Base-by-base conservation (phyloP, 2,888 invertebrate genomes). In the Dryococelus australis region DNA sequence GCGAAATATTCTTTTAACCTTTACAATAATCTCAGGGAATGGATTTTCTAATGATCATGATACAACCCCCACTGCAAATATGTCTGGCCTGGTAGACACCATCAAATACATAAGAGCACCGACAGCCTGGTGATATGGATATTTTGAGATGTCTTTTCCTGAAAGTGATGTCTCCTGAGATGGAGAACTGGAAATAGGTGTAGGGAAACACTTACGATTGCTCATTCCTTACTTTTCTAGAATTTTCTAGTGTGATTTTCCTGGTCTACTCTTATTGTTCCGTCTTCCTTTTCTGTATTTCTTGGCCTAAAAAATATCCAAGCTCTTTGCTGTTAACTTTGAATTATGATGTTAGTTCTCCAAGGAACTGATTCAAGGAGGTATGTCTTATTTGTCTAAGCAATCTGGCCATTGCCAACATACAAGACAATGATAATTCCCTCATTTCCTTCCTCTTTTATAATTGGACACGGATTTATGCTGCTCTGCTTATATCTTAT, bases 401-500 rank as follows among this genome's bases (percentile, higher is more conserved):
- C n/a, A 26, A 79, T 27, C 13, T 1, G 27, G 8, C 79, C 16
- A 24, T 79, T 10, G 8, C 9, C 79, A n/a, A 79, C 79, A 79
- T 79, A 27, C 79, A 79, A 79, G n/a, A 27, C 79, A n/a, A 79
- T 27, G 1, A 79, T 26, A 6, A 24, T 79, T 26, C 20, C 9
- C 1, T 24, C 9, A 13, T n/a, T 13, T 79, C 79, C 79, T 79
- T 3, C n/a, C 79, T 24, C 27, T 27, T 27, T 26, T 26, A 87
- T 87, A 91, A 92, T 24, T 20, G 9, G 27, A 27, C 79, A 79
- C 3, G 79, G 79, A 79, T 79, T 10, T 10, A 10, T 10, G 9
- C 90, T 90, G 87, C 89, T 90, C n/a, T 89, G 88, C 81, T 90
- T 87, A 43, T 91, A 90, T 43, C 90, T 89, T 65, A 89, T 89